Evolutionary conservation across 2,797 vertebrate genomes (phyloP).

Genomic region (Rhadinocentrus ornatus): DNA sequence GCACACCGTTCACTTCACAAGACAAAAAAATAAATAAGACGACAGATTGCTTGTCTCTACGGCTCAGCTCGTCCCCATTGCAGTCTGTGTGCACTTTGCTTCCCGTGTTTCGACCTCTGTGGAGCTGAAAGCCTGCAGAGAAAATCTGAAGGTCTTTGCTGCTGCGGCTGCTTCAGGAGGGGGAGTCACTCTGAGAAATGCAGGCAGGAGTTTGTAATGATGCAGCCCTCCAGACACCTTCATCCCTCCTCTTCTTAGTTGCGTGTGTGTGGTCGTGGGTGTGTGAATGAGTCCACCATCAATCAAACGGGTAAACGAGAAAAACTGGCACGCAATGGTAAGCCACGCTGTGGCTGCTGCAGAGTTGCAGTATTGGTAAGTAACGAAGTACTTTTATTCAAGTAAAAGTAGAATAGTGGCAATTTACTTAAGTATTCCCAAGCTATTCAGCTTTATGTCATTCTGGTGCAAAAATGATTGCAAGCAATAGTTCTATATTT

Average conservation of each 20-base stretch:
- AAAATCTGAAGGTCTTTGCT: constrained; percentile 26
- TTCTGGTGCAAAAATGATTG: not conserved
- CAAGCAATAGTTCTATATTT: not conserved
- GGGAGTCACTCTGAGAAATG: constrained; percentile 55
- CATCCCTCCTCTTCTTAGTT: constrained; percentile 26
- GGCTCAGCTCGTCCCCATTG: constrained; percentile 64
- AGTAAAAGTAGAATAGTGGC: not conserved
- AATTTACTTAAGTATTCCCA: not conserved
- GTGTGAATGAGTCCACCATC: not conserved
- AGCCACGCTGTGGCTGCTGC: not conserved
- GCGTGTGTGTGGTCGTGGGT: not conserved
- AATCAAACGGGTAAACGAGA: not conserved
- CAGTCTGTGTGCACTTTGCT: constrained; percentile 11
- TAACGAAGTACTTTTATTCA: not conserved
- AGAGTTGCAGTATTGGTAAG: not conserved
- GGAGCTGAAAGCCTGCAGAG: constrained; percentile 35
- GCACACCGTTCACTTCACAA: constrained; percentile 10
- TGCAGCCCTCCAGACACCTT: constrained; percentile 54
- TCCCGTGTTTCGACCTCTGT: constrained; percentile 5
- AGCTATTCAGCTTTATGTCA: not conserved
- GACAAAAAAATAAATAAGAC: not conserved
- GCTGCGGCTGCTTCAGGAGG: constrained; percentile 45
- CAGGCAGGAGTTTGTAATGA: constrained; percentile 58
- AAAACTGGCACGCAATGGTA: constrained; percentile 2
- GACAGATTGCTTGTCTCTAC: not conserved